Evolutionary conservation across 2,888 invertebrate species (phyloP).

Genomic region (Volucella zonaria): DNA sequence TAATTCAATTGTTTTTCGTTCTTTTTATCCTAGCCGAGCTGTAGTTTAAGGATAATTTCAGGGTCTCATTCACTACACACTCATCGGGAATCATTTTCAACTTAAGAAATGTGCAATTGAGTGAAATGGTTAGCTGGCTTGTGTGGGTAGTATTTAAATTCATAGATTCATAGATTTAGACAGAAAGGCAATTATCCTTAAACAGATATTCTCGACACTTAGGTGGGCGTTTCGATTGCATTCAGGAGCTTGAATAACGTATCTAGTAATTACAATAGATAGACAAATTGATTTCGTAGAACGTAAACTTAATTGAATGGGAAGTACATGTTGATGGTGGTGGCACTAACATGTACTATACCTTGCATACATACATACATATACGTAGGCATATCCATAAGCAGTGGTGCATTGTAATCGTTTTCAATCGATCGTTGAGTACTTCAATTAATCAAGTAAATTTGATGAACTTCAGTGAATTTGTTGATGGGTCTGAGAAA

Average conservation of each 20-base stretch:
- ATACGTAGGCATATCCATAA: too few species aligned
- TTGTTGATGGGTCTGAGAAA: constrained; percentile 8
- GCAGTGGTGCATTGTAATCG: constrained; percentile 2
- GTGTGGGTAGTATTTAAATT: not conserved
- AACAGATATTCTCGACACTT: constrained; percentile 65
- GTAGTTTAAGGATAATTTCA: constrained; percentile 55
- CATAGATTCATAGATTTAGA: not conserved
- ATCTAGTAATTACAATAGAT: constrained; percentile 51
- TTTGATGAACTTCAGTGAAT: constrained; percentile 28
- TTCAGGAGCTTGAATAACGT: constrained; percentile 58
- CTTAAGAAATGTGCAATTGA: constrained; percentile 58
- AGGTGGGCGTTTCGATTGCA: constrained; percentile 65
- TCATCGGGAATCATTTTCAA: constrained; percentile 50
- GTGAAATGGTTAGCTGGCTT: not conserved
- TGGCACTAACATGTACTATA: not conserved
- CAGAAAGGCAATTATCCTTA: constrained; percentile 49
- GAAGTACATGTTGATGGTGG: not conserved
- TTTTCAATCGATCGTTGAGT: constrained; percentile 46
- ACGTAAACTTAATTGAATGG: constrained; percentile 71
- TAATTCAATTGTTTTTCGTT: constrained; percentile 66
- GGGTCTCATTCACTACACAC: constrained; percentile 30
- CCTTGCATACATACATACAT: too few species aligned
- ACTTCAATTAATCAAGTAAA: constrained; percentile 67
- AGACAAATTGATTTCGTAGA: constrained; percentile 71
- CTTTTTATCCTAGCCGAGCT: constrained; percentile 50